Percentiles rank a stretch among this genome's conserved stretches.
These are phyloP conservation scores for Sebastes minor DNA, from an alignment of 2,797 vertebrate genomes.

Conservation along the genomic window DNA sequence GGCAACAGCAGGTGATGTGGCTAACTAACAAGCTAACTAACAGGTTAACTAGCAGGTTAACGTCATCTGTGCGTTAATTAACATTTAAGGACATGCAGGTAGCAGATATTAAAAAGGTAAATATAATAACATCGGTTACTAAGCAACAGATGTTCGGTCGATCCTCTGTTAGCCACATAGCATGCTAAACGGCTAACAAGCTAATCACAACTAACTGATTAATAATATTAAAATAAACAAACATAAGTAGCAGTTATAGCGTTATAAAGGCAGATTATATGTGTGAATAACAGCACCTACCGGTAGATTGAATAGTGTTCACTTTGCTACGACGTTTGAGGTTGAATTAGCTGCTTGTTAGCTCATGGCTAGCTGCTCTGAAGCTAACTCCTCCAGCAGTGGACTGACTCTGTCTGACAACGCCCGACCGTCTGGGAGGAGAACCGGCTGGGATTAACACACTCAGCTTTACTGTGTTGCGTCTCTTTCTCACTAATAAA, in stretches of 20 bases:
- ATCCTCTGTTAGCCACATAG: constrained; percentile 13
- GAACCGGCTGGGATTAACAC: background rate
- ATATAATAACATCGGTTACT: background rate
- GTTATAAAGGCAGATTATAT: accelerated
- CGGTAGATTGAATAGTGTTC: background rate
- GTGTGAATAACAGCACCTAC: constrained; percentile 22
- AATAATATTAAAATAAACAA: background rate
- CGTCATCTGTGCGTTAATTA: background rate
- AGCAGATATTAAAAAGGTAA: background rate
- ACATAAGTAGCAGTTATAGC: background rate
- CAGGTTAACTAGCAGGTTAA: constrained; percentile 27
- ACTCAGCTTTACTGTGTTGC: background rate
- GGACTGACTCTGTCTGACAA: constrained; percentile 65
- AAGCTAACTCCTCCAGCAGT: constrained; percentile 63
- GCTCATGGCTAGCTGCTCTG: constrained; percentile 76
- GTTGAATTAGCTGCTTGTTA: constrained; percentile 64
- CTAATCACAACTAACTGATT: constrained; percentile 61
- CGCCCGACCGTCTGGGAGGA: constrained; percentile 73
- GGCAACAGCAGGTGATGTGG: constrained; percentile 27
- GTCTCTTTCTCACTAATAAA: background rate
- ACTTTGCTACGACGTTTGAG: background rate
- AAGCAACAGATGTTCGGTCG: constrained; percentile 57
- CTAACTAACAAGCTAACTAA: constrained; percentile 4
- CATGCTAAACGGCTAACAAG: constrained; percentile 40
- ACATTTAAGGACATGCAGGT: background rate